Base-by-base conservation (phyloP, 2,888 invertebrate species). In the Agonopterix alstromeriana region DNA sequence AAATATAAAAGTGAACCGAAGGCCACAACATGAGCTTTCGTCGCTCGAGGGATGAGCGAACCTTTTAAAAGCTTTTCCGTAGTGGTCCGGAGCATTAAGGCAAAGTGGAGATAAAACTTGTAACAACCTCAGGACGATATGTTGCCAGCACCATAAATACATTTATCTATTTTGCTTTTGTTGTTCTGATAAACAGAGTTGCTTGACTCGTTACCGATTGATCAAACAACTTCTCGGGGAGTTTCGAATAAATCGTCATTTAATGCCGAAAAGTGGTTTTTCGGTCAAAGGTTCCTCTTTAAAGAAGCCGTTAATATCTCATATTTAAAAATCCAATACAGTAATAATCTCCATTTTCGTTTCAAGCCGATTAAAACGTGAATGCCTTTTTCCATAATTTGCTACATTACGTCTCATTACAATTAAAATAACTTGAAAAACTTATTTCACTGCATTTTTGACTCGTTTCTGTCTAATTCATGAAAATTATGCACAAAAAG, bases 11-110 rank as follows among this genome's bases (percentile, higher is more conserved):
- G 27, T 27, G 27, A 27, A 27, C 27, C 27, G 27, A 27, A 27
- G 27, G 7, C 27, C 27, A 27, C 35, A 44, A 44, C 61, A 58
- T 64, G 59, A 61, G 60, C 69, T 68, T 77, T 67, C 65, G 70
- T 73, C 61, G 74, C 73, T 80, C 67, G 67, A 73, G 71, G 77
- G 79, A 76, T 78, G 76, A 71, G 72, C 66, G 63, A 66, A 71
- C 65, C 74, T 78, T 77, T 83, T 83, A 82, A 82, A 84, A 84
- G 82, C 78, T 75, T 77, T 78, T 73, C 77, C 72, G 67, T 72
- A 70, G 70, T 70, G 67, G 67, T 64, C 65, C 69, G 66, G 67
- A 63, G 70, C 80, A 82, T 83, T 82, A 82, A 80, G 73, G 65
- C 68, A 62, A 68, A 70, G 72, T 68, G 67, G 60, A 79, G 84